A percentile compares a stretch with the other conserved stretches of the same genome.
Evolutionary conservation across 2,113 vertebrate genomes (phyloP).

Genomic region (Cyprinodon tularosa): DNA sequence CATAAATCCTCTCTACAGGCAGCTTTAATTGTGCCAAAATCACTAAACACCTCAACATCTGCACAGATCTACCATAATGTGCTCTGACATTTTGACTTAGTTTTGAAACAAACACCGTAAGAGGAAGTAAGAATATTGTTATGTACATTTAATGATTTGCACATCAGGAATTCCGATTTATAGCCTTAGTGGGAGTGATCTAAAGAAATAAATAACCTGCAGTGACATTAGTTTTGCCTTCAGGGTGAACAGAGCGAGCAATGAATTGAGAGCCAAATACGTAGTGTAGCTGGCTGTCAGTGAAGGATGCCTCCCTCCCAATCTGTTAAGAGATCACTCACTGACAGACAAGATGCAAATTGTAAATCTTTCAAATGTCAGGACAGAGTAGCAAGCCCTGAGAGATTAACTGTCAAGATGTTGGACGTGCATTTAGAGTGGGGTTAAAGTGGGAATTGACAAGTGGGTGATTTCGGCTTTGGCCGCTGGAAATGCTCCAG

Average conservation of each 20-base stretch:
- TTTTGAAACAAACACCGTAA: neutral
- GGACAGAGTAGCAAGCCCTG: conserved; percentile 23
- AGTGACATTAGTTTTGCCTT: neutral
- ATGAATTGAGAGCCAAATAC: conserved; percentile 32
- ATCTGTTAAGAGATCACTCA: conserved; percentile 42
- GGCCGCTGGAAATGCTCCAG: conserved; percentile 1
- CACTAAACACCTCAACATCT: neutral
- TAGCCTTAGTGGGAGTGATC: neutral
- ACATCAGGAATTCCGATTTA: neutral
- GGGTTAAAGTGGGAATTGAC: neutral
- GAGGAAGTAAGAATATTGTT: neutral
- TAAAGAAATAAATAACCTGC: neutral
- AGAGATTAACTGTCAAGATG: conserved; percentile 29
- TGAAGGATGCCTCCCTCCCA: conserved; percentile 47
- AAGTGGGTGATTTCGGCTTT: neutral
- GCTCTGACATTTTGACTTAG: neutral
- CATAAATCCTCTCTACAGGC: neutral
- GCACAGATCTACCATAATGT: neutral
- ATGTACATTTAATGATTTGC: neutral
- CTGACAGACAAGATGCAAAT: conserved; percentile 60
- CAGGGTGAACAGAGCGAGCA: conserved; percentile 14
- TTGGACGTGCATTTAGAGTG: neutral
- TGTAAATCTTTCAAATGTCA: conserved; percentile 63
- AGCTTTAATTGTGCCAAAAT: neutral
- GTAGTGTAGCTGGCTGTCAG: conserved; percentile 25